These are phyloP conservation scores for Pteromalus puparum DNA, from an alignment of 1,140 invertebrate genomes.

Conservation along the genomic window DNA sequence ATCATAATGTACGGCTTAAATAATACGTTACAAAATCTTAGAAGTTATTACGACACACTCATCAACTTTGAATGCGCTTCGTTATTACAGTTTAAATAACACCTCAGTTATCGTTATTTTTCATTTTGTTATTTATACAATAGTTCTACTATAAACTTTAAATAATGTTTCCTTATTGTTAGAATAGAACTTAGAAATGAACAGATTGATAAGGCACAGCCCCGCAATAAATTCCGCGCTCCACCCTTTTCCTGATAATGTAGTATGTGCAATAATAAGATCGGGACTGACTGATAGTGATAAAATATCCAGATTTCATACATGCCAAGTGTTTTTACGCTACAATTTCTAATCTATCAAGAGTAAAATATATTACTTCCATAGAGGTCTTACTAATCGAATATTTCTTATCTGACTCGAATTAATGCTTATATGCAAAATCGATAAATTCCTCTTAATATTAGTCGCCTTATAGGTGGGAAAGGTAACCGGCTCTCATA, in stretches of 20 bases:
- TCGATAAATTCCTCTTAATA: conserved; percentile 25
- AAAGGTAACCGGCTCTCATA: neutral
- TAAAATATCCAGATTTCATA: conserved; percentile 42
- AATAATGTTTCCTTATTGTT: conserved; percentile 45
- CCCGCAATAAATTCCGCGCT: conserved; percentile 48
- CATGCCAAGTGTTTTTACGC: conserved; percentile 14
- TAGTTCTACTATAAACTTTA: conserved; percentile 47
- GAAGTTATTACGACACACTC: conserved; percentile 51
- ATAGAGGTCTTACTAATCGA: conserved; percentile 27
- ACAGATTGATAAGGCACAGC: conserved; percentile 56
- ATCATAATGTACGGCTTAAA: conserved; percentile 51
- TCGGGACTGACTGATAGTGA: conserved; percentile 41
- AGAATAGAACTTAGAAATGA: conserved; percentile 26
- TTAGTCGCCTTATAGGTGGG: conserved; percentile 10
- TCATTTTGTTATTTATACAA: conserved; percentile 53
- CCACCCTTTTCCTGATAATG: neutral
- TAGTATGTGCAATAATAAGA: conserved; percentile 35
- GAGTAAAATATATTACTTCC: conserved; percentile 47
- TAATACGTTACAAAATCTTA: conserved; percentile 56
- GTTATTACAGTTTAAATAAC: conserved; percentile 47
- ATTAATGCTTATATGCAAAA: conserved; percentile 36
- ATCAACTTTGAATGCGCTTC: conserved; percentile 51
- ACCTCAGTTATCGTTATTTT: conserved; percentile 50
- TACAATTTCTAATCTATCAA: conserved; percentile 29
- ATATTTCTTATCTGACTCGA: conserved; percentile 32